phyloP scores from a whole-genome alignment of 2,113 vertebrate genomes.

The Hippolais icterina region DNA sequence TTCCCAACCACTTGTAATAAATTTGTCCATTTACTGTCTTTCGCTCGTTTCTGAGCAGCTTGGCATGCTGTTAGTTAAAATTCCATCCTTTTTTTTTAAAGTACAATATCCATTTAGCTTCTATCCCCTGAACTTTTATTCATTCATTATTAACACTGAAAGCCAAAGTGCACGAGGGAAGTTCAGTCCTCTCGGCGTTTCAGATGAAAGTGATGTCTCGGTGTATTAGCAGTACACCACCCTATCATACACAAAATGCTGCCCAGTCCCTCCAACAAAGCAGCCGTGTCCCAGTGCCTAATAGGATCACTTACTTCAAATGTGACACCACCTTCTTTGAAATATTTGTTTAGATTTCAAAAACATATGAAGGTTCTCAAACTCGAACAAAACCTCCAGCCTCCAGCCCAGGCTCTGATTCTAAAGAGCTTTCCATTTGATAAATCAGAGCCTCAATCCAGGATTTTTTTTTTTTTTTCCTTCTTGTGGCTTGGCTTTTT shows the following conservation, averaged over 20 bases:
- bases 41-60: neutral
- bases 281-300: conserved; percentile 60
- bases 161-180: conserved; percentile 73
- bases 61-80: conserved; percentile 65
- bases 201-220: conserved; percentile 74
- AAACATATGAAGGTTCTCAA: conserved; percentile 72
- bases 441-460: conserved; percentile 64
- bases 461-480: neutral
- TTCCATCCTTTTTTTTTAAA: conserved; percentile 52
- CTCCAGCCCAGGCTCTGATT: conserved; percentile 56
- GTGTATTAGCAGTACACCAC: conserved; percentile 68
- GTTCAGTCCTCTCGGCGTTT: conserved; percentile 67
- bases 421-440: conserved; percentile 76
- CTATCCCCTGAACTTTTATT: conserved; percentile 73
- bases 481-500: neutral
- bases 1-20: neutral
- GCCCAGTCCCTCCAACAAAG: conserved; percentile 68
- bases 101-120: conserved; percentile 69
- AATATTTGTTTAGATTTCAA: conserved; percentile 79
- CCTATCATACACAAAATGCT: conserved; percentile 65
- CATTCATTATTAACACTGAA: conserved; percentile 78
- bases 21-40: neutral
- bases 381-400: conserved; percentile 73
- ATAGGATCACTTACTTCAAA: conserved; percentile 80
- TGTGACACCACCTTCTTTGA: conserved; percentile 77